Evolutionary conservation across 2,113 vertebrate species (phyloP).

Genomic region (Notothenia coriiceps): DNA sequence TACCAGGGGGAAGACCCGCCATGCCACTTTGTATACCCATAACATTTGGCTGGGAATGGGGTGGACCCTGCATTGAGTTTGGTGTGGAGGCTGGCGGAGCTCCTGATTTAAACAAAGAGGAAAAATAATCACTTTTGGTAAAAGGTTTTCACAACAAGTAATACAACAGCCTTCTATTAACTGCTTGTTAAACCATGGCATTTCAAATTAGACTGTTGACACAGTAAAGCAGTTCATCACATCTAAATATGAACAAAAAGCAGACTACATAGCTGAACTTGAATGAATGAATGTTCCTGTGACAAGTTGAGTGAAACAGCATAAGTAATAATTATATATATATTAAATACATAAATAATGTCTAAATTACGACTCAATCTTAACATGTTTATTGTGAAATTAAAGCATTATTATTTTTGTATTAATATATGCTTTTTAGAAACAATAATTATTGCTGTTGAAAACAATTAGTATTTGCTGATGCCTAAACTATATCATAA

Average conservation of each 20-base stretch:
- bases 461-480: neutral
- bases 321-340: neutral
- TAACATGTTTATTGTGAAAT: neutral
- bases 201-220: slow-evolving; percentile 4
- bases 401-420: neutral
- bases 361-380: neutral
- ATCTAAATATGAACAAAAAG: neutral
- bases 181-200: neutral
- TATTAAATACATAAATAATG: neutral
- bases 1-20: slow-evolving; percentile 86
- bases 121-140: neutral
- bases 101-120: slow-evolving; percentile 83
- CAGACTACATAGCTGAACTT: neutral
- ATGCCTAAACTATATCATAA: neutral
- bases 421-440: no score
- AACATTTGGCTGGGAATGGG: slow-evolving; percentile 90
- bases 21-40: slow-evolving; percentile 94
- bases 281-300: neutral
- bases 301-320: neutral
- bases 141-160: neutral
- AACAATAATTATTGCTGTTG: neutral
- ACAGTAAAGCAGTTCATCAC: neutral
- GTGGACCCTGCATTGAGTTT: slow-evolving; percentile 92
- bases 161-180: neutral
- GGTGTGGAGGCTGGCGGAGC: slow-evolving; percentile 88